Conservation (phyloP, 2,888 invertebrate genomes). For the Microctonus hyperodae region DNA sequence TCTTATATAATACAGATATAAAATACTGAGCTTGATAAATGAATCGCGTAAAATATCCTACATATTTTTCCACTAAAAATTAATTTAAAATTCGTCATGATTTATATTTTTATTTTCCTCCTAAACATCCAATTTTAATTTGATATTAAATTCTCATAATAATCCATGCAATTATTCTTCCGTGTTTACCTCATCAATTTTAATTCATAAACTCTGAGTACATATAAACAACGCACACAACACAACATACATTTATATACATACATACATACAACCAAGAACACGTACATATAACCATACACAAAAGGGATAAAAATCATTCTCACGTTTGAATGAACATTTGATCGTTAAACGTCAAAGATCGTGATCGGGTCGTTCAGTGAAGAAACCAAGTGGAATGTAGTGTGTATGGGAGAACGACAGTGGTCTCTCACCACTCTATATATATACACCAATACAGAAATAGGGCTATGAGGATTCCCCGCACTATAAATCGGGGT, state of each 20-base stretch:
- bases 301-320: slow-evolving; percentile 7
- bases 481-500: slow-evolving; percentile 18
- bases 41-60: neutral
- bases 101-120: neutral
- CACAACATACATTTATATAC: no score
- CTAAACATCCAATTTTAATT: neutral
- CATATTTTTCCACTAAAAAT: neutral
- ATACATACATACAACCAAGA: no score
- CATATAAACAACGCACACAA: no score
- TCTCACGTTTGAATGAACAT: slow-evolving; percentile 15
- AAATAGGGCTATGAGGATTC: slow-evolving; percentile 2
- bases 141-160: neutral
- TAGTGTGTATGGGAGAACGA: slow-evolving; percentile 13
- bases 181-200: neutral
- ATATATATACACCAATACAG: neutral
- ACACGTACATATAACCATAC: neutral
- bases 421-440: slow-evolving; percentile 13
- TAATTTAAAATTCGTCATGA: neutral
- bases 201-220: neutral
- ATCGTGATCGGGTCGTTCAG: slow-evolving; percentile 17
- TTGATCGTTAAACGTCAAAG: slow-evolving; percentile 18
- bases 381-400: slow-evolving; percentile 13
- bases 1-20: no score
- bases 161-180: neutral
- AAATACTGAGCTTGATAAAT: no score